phyloP scores from a whole-genome alignment of 1,140 invertebrate species.

The Vollenhovia emeryi region DNA sequence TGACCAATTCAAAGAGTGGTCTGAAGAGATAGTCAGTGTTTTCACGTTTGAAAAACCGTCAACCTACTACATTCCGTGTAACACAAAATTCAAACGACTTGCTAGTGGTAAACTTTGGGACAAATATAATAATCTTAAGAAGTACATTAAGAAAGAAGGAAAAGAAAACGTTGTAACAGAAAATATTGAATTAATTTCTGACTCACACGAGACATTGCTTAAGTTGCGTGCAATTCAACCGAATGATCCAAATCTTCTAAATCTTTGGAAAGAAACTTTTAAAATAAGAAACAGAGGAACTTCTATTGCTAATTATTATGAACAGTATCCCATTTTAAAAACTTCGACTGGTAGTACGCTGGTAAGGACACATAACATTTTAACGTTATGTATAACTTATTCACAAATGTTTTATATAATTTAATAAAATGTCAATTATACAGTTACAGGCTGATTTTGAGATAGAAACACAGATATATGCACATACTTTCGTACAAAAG shows the following conservation, averaged over 20 bases:
- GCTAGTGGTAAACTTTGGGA: slow-evolving; percentile 4
- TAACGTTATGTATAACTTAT: not conserved
- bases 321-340: not conserved
- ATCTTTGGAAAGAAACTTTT: not conserved
- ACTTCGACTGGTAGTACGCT: not conserved
- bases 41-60: not conserved
- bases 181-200: not conserved
- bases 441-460: slow-evolving; percentile 10
- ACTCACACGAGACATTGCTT: not conserved
- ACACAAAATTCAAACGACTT: not conserved
- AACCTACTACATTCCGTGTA: not conserved
- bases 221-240: not conserved
- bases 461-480: not conserved
- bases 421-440: slow-evolving; percentile 6
- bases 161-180: not conserved
- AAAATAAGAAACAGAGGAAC: not conserved
- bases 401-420: not conserved
- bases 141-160: not conserved
- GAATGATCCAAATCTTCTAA: not conserved
- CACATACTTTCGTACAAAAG: not conserved
- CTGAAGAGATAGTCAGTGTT: not conserved
- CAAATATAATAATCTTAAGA: slow-evolving; percentile 1
- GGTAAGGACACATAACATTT: too few species aligned
- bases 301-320: not conserved
- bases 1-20: not conserved